A percentile compares a stretch with the other conserved stretches of the same genome.
phyloP scores from a whole-genome alignment of 2,113 vertebrate species.

The Oriolus oriolus region DNA sequence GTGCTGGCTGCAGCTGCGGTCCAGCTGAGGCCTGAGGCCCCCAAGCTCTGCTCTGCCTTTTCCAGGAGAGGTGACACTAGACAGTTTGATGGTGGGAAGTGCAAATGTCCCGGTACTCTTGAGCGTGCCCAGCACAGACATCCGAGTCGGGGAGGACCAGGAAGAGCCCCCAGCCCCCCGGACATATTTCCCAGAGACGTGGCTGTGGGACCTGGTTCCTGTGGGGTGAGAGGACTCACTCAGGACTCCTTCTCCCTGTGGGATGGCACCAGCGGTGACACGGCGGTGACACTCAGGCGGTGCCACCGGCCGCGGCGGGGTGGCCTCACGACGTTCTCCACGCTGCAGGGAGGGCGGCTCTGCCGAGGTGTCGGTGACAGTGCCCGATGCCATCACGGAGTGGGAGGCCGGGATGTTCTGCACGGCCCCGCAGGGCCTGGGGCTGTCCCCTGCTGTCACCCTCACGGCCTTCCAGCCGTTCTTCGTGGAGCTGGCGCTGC shows the following conservation, averaged over 20 bases:
- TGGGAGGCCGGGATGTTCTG: slow-evolving; percentile 80
- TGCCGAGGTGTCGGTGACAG: slow-evolving; percentile 33
- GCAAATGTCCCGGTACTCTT: accelerated
- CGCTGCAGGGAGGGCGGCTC: background rate
- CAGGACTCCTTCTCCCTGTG: background rate
- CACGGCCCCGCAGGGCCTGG: slow-evolving; percentile 68
- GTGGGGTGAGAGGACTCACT: slow-evolving; percentile 71
- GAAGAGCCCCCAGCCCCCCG: background rate
- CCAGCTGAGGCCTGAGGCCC: background rate
- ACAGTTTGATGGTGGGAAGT: accelerated
- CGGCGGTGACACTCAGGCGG: accelerated
- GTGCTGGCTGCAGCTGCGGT: accelerated
- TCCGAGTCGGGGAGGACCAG: accelerated
- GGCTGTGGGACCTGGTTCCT: slow-evolving; percentile 79
- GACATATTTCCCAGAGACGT: slow-evolving; percentile 77
- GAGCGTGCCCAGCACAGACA: accelerated
- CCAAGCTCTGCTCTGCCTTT: background rate
- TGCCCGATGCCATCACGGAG: slow-evolving; percentile 35
- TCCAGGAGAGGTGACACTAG: accelerated
- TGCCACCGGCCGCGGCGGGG: background rate
- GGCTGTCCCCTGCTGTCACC: slow-evolving; percentile 61
- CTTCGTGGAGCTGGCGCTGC: slow-evolving; percentile 75
- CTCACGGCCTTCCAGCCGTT: slow-evolving; percentile 78
- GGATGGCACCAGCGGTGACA: background rate
- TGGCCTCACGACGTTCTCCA: background rate